phyloP scores from a whole-genome alignment of 1,140 invertebrate genomes.

The Pogonognathellus flavescens region DNA sequence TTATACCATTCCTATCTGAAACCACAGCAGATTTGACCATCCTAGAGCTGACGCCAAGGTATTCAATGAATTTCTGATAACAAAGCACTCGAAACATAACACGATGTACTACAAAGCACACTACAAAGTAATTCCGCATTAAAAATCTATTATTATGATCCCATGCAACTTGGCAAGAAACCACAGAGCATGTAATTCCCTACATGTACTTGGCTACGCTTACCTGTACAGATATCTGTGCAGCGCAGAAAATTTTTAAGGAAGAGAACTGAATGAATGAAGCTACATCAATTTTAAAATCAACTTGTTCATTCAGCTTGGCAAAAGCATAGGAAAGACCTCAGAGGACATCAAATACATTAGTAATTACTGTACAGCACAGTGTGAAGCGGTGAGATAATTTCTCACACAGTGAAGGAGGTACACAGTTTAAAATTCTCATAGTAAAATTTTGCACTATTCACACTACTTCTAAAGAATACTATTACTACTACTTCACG shows the following conservation, averaged over 20 bases:
- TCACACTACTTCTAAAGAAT: too few species aligned
- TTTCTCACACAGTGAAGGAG: slow-evolving; percentile 18
- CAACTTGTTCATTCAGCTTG: neutral
- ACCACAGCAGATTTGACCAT: neutral
- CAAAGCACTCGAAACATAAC: neutral
- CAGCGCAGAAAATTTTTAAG: neutral
- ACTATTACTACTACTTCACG: neutral
- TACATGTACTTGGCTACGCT: neutral
- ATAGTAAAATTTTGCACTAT: neutral
- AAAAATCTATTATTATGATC: neutral
- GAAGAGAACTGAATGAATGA: neutral
- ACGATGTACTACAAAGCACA: neutral
- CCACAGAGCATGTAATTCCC: neutral
- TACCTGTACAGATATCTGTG: neutral
- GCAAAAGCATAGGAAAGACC: slow-evolving; percentile 18
- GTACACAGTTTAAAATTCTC: slow-evolving; percentile 9
- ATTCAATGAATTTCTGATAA: neutral
- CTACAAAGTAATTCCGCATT: slow-evolving; percentile 6
- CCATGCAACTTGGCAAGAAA: slow-evolving; percentile 3
- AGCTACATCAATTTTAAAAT: neutral
- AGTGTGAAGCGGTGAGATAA: slow-evolving; percentile 33
- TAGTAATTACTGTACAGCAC: neutral
- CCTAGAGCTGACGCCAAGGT: slow-evolving; percentile 1
- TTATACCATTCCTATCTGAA: neutral
- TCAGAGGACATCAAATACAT: neutral